Evolutionary conservation across 2,797 vertebrate genomes (phyloP), one percentile per base, ranked within the genome.

Genomic region (Cephalopachus bancanus): DNA sequence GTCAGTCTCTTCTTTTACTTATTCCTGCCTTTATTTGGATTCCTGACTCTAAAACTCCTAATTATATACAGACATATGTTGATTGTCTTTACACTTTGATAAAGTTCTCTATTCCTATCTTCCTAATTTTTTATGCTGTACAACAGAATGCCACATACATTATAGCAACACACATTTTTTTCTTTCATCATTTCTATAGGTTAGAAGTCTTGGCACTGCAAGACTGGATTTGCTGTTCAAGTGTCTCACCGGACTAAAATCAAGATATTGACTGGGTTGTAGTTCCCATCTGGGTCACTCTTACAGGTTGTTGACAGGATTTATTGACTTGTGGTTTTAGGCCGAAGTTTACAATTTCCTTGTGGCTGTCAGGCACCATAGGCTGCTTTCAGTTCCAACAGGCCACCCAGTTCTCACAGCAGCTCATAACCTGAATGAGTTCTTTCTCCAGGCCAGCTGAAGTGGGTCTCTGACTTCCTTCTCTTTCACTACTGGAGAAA

Each of bases 301-400:
- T 62, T 10, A 26, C 5, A 20, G 6, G 4, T 28, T 65, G 4
- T 30, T 90, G 22, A 9, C 2, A 76, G 19, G 76, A 24, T 88
- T 75, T 3, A 89, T 84, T 89, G 53, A 57, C 16, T 62, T 78
- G 19, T 74, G 49, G 22, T 72, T 60, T 89, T 75, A 51, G 1
- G 37, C 4, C 64, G 7, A 88, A 33, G 57, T 74, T 3, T 10
- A 17, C 3, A 17, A 22, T 51, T 72, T 76, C 28, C 28, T 83
- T 16, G 19, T n/a, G 15, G 57, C 20, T 49, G 0, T 71, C 10
- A 26, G 11, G 8, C 20, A 12, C 16, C 55, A 24, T 4, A 0
- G 19, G 17, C 30, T 86, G 2, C 3, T 24, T 20, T 24, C n/a
- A 51, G 3, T 2, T 64, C 7, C 33, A 28, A 22, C 6, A 44